Percentiles rank a stretch among this genome's conserved stretches.
These are phyloP conservation scores for Arizona elegans DNA, from an alignment of 2,113 vertebrate genomes.

Conservation along the genomic window DNA sequence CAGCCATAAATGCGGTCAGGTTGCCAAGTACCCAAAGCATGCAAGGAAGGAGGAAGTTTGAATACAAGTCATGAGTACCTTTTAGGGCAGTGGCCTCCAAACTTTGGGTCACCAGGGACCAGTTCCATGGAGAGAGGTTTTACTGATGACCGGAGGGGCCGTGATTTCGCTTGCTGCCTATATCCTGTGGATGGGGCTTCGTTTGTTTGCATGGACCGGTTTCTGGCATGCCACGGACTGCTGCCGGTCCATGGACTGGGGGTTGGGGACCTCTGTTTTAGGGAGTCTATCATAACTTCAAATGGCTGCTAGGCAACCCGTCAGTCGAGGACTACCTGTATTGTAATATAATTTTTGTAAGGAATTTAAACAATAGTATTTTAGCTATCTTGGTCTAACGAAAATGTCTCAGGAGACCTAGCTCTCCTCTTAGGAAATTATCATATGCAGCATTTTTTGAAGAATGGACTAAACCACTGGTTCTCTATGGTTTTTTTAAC, in stretches of 20 bases:
- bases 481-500: not conserved
- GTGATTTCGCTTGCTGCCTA: too few species aligned
- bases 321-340: not conserved
- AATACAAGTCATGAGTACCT: not conserved
- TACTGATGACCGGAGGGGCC: too few species aligned
- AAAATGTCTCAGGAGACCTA: not conserved
- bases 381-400: not conserved
- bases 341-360: not conserved
- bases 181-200: too few species aligned
- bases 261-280: not conserved
- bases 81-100: not conserved
- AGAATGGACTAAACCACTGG: not conserved
- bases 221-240: too few species aligned
- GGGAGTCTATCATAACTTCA: not conserved
- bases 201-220: too few species aligned
- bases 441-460: not conserved
- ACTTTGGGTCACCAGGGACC: too few species aligned
- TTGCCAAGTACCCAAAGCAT: not conserved
- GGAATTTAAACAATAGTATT: not conserved
- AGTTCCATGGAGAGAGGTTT: too few species aligned
- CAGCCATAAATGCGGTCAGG: not conserved
- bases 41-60: not conserved
- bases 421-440: not conserved
- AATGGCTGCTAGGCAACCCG: not conserved
- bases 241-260: too few species aligned